These are phyloP conservation scores for Resseliella maxima DNA, from an alignment of 2,888 invertebrate species.

Conservation along the genomic window DNA sequence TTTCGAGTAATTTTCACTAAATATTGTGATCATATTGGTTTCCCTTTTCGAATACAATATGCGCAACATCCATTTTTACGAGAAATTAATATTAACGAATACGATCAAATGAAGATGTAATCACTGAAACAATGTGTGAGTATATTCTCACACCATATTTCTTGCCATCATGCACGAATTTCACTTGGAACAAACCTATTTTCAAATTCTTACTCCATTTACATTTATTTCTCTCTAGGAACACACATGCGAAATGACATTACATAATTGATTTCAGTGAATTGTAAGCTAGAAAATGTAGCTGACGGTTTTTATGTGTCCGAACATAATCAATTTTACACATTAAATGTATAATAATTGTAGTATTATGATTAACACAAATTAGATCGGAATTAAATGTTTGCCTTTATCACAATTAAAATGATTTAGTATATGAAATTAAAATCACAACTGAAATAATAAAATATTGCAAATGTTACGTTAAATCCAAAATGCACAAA, in stretches of 20 bases:
- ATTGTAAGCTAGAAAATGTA: not conserved
- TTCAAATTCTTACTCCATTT: not conserved
- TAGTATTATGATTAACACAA: slow-evolving; percentile 42
- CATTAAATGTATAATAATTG: slow-evolving; percentile 31
- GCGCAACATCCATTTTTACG: slow-evolving; percentile 55
- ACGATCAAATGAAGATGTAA: slow-evolving; percentile 58
- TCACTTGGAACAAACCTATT: not conserved
- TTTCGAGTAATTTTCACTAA: slow-evolving; percentile 10
- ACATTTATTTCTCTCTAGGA: not conserved
- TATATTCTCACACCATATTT: not conserved
- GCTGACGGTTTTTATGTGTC: slow-evolving; percentile 44
- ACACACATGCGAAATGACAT: not conserved
- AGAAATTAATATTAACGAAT: slow-evolving; percentile 57
- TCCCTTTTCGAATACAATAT: not conserved
- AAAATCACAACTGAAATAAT: slow-evolving; percentile 8
- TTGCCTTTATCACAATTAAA: slow-evolving; percentile 21
- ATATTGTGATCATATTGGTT: not conserved
- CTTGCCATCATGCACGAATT: not conserved
- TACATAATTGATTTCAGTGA: not conserved
- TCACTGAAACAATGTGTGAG: slow-evolving; percentile 36
- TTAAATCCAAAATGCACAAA: not conserved
- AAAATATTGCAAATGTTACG: not conserved
- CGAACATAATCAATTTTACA: slow-evolving; percentile 44
- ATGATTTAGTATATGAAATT: not conserved
- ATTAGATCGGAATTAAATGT: slow-evolving; percentile 49